Percentiles rank a stretch among this genome's conserved stretches.
phyloP scores from a whole-genome alignment of 2,797 vertebrate genomes.

The Pampus argenteus region DNA sequence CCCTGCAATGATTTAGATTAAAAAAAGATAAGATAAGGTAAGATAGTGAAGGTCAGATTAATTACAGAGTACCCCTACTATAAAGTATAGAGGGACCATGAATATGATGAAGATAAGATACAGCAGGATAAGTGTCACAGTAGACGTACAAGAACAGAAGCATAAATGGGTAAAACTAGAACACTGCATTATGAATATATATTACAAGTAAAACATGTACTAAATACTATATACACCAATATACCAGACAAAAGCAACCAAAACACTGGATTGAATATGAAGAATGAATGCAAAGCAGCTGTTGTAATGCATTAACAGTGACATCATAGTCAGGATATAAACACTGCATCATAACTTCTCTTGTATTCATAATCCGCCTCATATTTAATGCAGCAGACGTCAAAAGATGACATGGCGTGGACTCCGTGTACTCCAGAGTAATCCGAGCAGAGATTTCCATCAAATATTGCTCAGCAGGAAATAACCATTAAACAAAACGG shows the following conservation, averaged over 20 bases:
- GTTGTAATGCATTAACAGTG: background rate
- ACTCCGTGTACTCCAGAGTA: slow-evolving; percentile 26
- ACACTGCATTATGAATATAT: background rate
- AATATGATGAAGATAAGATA: background rate
- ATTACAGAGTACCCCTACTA: background rate
- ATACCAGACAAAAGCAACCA: background rate
- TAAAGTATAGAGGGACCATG: background rate
- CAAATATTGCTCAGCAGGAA: slow-evolving; percentile 45
- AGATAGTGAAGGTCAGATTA: background rate
- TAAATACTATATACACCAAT: background rate
- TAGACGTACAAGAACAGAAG: background rate
- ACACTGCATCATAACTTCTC: slow-evolving; percentile 7
- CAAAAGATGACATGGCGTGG: slow-evolving; percentile 17
- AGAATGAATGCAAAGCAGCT: background rate
- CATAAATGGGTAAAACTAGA: background rate
- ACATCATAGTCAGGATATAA: too few relatives aligned
- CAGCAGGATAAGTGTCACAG: background rate
- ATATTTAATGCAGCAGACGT: slow-evolving; percentile 26
- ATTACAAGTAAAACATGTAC: background rate
- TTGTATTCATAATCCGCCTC: slow-evolving; percentile 24
- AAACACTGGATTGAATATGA: too few relatives aligned
- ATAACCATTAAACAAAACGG: slow-evolving; percentile 51
- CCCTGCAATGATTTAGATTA: slow-evolving; percentile 1
- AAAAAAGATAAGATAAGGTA: background rate
- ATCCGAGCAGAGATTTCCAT: slow-evolving; percentile 40